These are phyloP conservation scores for Samia ricini DNA, from an alignment of 1,140 invertebrate species.

Conservation along the genomic window DNA sequence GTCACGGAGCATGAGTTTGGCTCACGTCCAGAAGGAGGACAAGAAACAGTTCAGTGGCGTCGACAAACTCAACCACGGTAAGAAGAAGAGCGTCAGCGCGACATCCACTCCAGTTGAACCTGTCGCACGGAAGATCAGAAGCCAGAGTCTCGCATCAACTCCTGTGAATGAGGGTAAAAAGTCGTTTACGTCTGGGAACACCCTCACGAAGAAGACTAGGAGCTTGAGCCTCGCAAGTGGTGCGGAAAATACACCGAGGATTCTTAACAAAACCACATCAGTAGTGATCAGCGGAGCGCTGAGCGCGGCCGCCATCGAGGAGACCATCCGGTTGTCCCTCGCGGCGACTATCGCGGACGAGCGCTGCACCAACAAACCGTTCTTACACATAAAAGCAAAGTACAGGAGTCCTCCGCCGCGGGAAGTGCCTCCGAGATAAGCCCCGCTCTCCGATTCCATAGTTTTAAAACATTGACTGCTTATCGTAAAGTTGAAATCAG, in stretches of 20 bases:
- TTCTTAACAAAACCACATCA: conserved; percentile 49
- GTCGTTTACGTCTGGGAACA: conserved; percentile 30
- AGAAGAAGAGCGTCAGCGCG: conserved; percentile 34
- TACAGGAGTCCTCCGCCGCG: conserved; percentile 82
- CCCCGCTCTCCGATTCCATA: conserved; percentile 45
- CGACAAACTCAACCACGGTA: conserved; percentile 37
- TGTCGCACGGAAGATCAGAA: conserved; percentile 38
- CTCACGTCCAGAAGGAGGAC: conserved; percentile 38
- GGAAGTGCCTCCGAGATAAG: conserved; percentile 75
- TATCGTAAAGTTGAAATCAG: conserved; percentile 38
- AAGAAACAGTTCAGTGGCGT: conserved; percentile 48
- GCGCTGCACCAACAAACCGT: conserved; percentile 71
- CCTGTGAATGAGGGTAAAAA: conserved; percentile 49
- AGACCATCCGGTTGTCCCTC: conserved; percentile 63
- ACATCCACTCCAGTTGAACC: conserved; percentile 35
- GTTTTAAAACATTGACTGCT: conserved; percentile 40
- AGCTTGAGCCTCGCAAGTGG: conserved; percentile 61
- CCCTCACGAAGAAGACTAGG: conserved; percentile 52
- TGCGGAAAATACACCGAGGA: conserved; percentile 32
- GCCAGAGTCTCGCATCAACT: conserved; percentile 61
- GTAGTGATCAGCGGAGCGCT: conserved; percentile 38
- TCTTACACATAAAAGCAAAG: conserved; percentile 85
- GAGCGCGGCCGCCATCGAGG: conserved; percentile 74
- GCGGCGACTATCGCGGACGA: conserved; percentile 59
- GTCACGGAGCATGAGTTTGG: conserved; percentile 62